These are phyloP conservation scores for Salarias fasciatus DNA, from an alignment of 2,797 vertebrate genomes.

Conservation along the genomic window DNA sequence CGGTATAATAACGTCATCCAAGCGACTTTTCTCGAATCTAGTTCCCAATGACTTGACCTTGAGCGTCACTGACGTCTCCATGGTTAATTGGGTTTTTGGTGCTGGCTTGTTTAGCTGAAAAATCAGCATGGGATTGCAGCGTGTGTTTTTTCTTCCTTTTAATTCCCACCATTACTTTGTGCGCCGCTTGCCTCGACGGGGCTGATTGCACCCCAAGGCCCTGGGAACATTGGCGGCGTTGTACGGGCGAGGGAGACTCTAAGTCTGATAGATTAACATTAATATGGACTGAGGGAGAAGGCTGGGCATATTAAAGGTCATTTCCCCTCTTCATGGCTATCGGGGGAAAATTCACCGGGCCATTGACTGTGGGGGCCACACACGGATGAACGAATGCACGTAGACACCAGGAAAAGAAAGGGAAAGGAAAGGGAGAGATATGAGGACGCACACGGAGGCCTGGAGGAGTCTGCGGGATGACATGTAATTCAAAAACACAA, in stretches of 20 bases:
- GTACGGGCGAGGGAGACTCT: constrained; percentile 67
- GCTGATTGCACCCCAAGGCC: constrained; percentile 72
- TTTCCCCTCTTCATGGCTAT: constrained; percentile 71
- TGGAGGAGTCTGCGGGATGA: not conserved
- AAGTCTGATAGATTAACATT: constrained; percentile 80
- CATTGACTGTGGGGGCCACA: constrained; percentile 75
- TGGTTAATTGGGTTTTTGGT: constrained; percentile 9
- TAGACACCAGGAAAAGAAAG: constrained; percentile 7
- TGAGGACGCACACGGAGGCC: constrained; percentile 8
- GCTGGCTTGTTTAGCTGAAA: constrained; percentile 18
- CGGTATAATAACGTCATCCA: too few relatives aligned
- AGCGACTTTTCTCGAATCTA: not conserved
- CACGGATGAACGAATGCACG: constrained; percentile 55
- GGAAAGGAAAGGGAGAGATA: constrained; percentile 25
- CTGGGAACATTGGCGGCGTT: constrained; percentile 72
- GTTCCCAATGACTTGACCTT: not conserved
- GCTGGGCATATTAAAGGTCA: constrained; percentile 69
- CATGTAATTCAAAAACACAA: constrained; percentile 15
- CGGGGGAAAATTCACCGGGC: constrained; percentile 71
- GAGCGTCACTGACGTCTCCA: constrained; percentile 5
- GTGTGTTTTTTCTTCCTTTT: constrained; percentile 6
- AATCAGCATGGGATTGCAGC: constrained; percentile 18
- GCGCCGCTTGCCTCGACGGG: constrained; percentile 44
- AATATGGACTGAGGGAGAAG: constrained; percentile 78
- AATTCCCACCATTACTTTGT: constrained; percentile 45